Evolutionary conservation across 2,888 invertebrate genomes (phyloP).

Genomic region (Lepidochrysops patricia): DNA sequence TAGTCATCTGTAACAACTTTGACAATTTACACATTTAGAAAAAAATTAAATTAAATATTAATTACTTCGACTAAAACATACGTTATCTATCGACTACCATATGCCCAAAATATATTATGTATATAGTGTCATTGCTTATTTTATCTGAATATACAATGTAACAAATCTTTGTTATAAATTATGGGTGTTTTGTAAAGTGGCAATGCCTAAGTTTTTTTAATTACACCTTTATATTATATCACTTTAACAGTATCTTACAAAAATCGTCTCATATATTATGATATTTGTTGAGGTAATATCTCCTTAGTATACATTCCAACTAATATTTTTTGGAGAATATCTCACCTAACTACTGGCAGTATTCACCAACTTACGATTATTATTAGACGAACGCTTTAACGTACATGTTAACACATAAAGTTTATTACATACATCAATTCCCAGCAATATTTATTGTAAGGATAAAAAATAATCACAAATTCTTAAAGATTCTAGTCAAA

Average conservation of each 20-base stretch:
- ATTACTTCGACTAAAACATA: constrained; percentile 5
- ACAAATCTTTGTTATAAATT: background rate
- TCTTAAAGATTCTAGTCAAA: no score
- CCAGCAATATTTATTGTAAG: background rate
- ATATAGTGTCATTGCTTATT: background rate
- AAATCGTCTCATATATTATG: constrained; percentile 1
- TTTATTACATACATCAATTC: background rate
- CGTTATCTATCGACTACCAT: background rate
- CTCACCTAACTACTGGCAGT: background rate
- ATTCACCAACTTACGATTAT: background rate
- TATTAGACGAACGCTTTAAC: background rate
- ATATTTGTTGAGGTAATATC: constrained; percentile 6
- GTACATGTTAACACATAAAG: background rate
- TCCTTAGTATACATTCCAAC: constrained; percentile 12
- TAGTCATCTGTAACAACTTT: background rate
- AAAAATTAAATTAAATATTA: background rate
- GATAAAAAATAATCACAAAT: no score
- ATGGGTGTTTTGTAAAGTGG: background rate
- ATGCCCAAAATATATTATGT: constrained; percentile 10
- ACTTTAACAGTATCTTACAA: constrained; percentile 6
- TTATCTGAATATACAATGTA: constrained; percentile 9
- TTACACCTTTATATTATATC: background rate
- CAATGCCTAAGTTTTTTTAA: background rate
- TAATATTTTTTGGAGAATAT: constrained; percentile 1
- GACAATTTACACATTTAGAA: background rate